Conservation (phyloP, 2,797 vertebrate genomes). For the Gymnopithys bicolor region DNA sequence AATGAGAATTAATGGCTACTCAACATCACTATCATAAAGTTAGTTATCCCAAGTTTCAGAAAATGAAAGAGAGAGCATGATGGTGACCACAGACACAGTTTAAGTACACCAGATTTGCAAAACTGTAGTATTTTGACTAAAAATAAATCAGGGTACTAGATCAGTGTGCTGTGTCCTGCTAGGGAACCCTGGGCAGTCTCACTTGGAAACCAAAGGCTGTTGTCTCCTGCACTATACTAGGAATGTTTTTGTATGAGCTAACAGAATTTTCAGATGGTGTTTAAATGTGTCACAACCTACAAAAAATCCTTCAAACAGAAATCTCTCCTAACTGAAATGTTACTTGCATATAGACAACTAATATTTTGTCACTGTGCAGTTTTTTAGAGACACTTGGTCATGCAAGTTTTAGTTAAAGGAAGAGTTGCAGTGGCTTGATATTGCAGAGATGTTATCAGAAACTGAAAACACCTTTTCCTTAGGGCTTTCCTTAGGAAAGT, state of each 20-base stretch:
- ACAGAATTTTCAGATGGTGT: neutral
- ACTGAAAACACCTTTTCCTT: neutral
- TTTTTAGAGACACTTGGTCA: neutral
- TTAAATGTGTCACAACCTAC: neutral
- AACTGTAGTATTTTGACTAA: neutral
- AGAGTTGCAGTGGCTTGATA: neutral
- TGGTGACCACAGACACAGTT: neutral
- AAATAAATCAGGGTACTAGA: neutral
- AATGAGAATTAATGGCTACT: slow-evolving; percentile 50
- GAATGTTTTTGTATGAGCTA: neutral
- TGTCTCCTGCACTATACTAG: neutral
- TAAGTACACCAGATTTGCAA: neutral
- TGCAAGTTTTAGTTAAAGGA: neutral
- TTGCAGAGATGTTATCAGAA: neutral
- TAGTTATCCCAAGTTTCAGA: slow-evolving; percentile 56
- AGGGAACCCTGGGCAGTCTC: neutral
- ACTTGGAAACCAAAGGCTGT: neutral
- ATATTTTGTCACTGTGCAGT: neutral
- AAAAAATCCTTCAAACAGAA: neutral
- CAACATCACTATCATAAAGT: slow-evolving; percentile 47
- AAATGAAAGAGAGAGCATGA: slow-evolving; percentile 8
- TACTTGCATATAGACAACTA: neutral
- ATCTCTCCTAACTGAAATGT: neutral
- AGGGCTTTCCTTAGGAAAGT: neutral
- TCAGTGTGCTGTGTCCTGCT: neutral